Evolutionary conservation across 2,888 invertebrate species (phyloP), one percentile per base, ranked within the genome.

Genomic region (Drosophila peninsularis): DNA sequence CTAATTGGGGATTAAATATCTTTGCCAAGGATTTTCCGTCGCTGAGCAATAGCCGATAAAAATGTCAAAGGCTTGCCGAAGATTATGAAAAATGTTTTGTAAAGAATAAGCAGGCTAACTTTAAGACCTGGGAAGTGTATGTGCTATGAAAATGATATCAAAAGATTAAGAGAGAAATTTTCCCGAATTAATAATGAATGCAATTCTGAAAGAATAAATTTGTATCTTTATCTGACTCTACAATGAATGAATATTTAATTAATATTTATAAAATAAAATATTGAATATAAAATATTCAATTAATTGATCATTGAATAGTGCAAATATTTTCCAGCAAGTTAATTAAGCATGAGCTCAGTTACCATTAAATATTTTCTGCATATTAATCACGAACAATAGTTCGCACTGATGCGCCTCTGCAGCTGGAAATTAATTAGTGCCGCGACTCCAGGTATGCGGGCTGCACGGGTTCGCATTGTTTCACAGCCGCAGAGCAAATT

Each of bases 351-450:
- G 11, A 34, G 4, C 17, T 49, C 10, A 32, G 44, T 14, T 41
- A 34, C 49, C 24, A 30, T 30, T 36, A 55, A 41, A 21, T 41
- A 39, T 47, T 54, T 71, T 30, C 39, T 27, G 47, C 47, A 3
- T 37, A 53, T 54, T 54, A 21, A 49, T 9, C 52, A 6, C 24
- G 55, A 19, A 52, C 37, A 52, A 63, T 58, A 5, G 30, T 14
- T 7, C 37, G 21, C 21, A 21, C n/a, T n/a, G 53, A 47, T 14
- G 1, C n/a, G 9, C 14, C 0, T n/a, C 44, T 24, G 9, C 24
- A 0, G 19, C 3, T 41, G 42, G 21, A 39, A 68, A 52, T 39
- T 19, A 62, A 69, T 69, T 42, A 55, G 39, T 63, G 21, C 19
- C 10, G 32, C 14, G 13, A 7, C 19, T 13, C 2, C 9, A 17